A percentile compares a stretch with the other conserved stretches of the same genome.
phyloP scores from a whole-genome alignment of 2,888 invertebrate species.

The Tinea trinotella region DNA sequence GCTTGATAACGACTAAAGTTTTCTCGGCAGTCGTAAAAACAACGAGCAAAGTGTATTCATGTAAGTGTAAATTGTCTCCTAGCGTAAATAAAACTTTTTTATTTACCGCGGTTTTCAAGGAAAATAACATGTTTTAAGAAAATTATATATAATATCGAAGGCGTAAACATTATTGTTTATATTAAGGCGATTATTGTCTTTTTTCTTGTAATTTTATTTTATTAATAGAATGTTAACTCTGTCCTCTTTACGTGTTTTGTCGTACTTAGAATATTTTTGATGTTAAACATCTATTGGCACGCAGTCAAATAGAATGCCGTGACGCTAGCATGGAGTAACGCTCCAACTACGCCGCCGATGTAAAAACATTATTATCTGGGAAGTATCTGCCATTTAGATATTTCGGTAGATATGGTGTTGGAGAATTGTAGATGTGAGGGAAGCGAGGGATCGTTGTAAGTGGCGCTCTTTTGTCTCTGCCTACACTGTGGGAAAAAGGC shows the following conservation, averaged over 20 bases:
- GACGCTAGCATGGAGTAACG: no score
- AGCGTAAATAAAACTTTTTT: slow-evolving; percentile 19
- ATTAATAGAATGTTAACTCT: background rate
- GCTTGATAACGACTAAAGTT: slow-evolving; percentile 9
- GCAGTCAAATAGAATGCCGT: no score
- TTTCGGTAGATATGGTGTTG: no score
- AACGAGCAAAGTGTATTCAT: slow-evolving; percentile 7
- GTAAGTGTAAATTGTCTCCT: slow-evolving; percentile 15
- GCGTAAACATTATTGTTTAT: slow-evolving; percentile 3
- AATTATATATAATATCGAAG: background rate
- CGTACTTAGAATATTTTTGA: no score
- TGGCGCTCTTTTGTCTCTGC: no score
- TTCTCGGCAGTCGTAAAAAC: background rate
- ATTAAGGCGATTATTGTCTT: background rate
- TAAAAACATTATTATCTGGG: no score
- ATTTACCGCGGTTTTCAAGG: slow-evolving; percentile 1
- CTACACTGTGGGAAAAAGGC: no score
- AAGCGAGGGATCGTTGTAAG: no score
- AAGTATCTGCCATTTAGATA: no score
- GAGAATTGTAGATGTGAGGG: no score
- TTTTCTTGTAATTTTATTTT: background rate
- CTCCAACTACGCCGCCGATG: no score
- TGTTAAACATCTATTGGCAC: no score
- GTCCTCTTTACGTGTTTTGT: background rate
- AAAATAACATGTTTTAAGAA: slow-evolving; percentile 9